These are phyloP conservation scores for Zaprionus davidi DNA, from an alignment of 1,140 invertebrate genomes.

Conservation along the genomic window DNA sequence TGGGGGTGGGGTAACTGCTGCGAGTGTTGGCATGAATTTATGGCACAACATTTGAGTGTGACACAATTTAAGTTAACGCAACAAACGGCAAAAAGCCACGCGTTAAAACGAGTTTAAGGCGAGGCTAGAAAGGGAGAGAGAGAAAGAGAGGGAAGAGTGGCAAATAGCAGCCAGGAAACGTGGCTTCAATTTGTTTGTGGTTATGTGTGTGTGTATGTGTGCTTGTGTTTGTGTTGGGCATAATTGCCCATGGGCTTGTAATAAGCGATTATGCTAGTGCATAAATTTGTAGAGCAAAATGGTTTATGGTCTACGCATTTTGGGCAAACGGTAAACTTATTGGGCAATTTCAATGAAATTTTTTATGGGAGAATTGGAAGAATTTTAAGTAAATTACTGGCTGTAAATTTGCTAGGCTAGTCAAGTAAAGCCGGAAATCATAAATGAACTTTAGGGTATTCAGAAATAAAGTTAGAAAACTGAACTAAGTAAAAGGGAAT, in stretches of 20 bases:
- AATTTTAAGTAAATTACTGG: not conserved
- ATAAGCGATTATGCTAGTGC: conserved; percentile 6
- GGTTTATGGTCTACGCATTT: not conserved
- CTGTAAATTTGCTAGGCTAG: too few relatives aligned
- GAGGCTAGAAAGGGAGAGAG: not conserved
- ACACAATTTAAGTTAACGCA: conserved; percentile 79
- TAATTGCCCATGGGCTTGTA: conserved; percentile 11
- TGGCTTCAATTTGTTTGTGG: conserved; percentile 2
- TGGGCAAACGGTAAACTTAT: not conserved
- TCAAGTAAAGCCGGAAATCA: too few relatives aligned
- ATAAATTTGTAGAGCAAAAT: conserved; percentile 1
- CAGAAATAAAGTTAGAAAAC: too few relatives aligned
- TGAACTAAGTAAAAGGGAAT: too few relatives aligned
- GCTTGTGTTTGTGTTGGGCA: not conserved
- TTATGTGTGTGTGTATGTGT: not conserved
- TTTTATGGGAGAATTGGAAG: not conserved
- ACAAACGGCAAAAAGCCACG: conserved; percentile 53
- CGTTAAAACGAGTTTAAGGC: conserved; percentile 15
- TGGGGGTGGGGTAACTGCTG: conserved; percentile 39
- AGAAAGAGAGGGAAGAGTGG: not conserved
- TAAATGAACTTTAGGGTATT: too few relatives aligned
- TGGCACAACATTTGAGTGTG: conserved; percentile 79
- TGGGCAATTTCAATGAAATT: not conserved
- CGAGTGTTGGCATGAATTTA: conserved; percentile 73
- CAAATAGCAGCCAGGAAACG: not conserved